These are phyloP conservation scores for Geopemphigus sp. DNA, from an alignment of 1,140 invertebrate species.

Conservation along the genomic window DNA sequence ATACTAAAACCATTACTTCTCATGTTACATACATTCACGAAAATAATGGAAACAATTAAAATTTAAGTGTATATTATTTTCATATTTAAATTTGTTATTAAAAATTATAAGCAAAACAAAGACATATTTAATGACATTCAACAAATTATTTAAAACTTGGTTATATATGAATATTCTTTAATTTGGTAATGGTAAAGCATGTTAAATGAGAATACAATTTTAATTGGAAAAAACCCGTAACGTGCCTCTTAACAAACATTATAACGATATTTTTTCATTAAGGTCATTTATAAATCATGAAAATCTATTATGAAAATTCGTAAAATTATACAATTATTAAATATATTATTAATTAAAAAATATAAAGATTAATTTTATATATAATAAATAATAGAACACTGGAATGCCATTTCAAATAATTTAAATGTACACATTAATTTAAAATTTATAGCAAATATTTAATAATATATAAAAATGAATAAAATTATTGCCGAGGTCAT, in stretches of 20 bases:
- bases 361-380: background rate
- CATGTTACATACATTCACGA: background rate
- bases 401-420: background rate
- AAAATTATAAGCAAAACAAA: background rate
- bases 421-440: background rate
- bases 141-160: background rate
- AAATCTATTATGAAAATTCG: too few species aligned
- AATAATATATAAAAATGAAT: too few species aligned
- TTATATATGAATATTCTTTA: background rate
- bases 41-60: background rate
- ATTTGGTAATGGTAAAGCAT: background rate
- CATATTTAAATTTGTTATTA: background rate
- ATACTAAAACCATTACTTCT: background rate
- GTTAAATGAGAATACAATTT: background rate
- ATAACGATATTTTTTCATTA: background rate
- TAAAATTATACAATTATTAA: too few species aligned
- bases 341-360: too few species aligned
- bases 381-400: background rate
- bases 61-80: background rate
- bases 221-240: background rate
- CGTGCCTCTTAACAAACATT: constrained; percentile 19
- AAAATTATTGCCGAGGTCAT: too few species aligned
- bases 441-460: too few species aligned
- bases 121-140: background rate
- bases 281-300: background rate